phyloP scores from a whole-genome alignment of 2,797 vertebrate species.

The Sylvia borin region DNA sequence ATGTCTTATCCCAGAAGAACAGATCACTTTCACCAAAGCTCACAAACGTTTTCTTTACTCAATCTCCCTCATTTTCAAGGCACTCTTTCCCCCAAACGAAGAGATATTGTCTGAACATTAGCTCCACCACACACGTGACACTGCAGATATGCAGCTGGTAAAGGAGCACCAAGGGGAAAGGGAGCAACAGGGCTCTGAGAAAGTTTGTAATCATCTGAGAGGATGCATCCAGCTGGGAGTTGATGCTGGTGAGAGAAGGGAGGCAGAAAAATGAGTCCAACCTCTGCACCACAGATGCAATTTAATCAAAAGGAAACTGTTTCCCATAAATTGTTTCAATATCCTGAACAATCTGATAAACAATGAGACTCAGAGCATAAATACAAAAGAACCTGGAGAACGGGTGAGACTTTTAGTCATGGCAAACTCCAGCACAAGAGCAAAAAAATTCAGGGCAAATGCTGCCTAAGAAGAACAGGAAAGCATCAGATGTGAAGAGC shows the following conservation, averaged over 20 bases:
- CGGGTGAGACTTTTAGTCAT: not conserved
- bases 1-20: not conserved
- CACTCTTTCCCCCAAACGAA: not conserved
- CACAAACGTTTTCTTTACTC: not conserved
- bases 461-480: not conserved
- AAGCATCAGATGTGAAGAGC: slow-evolving; percentile 6
- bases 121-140: not conserved
- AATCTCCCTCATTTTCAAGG: not conserved
- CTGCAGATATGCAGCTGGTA: not conserved
- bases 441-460: not conserved
- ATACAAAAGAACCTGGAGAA: not conserved
- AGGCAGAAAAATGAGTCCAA: not conserved
- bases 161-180: not conserved
- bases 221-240: not conserved
- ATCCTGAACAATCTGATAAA: not conserved
- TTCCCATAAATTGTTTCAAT: not conserved
- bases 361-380: not conserved
- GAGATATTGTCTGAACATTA: not conserved
- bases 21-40: not conserved
- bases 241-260: not conserved
- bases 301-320: not conserved
- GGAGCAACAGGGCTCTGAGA: not conserved
- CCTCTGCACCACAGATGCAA: not conserved
- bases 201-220: not conserved
- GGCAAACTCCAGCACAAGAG: not conserved